Conservation (phyloP, 2,888 invertebrate genomes). For the Emmelina monodactyla region DNA sequence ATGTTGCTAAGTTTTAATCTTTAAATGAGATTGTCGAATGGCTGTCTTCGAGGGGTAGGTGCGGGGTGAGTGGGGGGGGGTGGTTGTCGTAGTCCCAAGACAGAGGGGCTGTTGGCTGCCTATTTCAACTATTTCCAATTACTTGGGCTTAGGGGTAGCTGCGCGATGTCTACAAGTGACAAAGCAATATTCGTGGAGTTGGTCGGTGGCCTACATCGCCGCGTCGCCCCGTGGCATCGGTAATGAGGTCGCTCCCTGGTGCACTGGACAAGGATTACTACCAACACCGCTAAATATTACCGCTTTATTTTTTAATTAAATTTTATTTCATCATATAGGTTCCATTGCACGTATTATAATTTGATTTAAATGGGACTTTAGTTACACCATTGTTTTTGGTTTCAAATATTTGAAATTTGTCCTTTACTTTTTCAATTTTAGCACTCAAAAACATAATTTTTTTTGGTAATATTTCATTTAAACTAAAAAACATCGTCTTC, state of each 20-base stretch:
- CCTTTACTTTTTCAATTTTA: no score
- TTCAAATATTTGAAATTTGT: no score
- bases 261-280: conserved; percentile 48
- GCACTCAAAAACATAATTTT: no score
- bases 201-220: conserved; percentile 57
- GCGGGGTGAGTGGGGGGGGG: no score
- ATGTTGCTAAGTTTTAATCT: background rate
- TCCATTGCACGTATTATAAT: no score
- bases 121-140: conserved; percentile 67
- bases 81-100: conserved; percentile 13
- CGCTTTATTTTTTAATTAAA: conserved; percentile 24
- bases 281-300: conserved; percentile 41
- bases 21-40: background rate
- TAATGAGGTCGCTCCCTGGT: conserved; percentile 49
- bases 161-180: conserved; percentile 60
- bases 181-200: conserved; percentile 59
- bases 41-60: no score
- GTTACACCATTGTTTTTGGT: no score
- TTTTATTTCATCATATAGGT: no score
- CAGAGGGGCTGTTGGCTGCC: conserved; percentile 45
- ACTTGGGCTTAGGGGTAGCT: conserved; percentile 61
- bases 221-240: conserved; percentile 53
- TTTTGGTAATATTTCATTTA: no score
- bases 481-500: no score
- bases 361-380: no score